Evolutionary conservation across 2,113 vertebrate species (phyloP).

Genomic region (Artemisiospiza belli): DNA sequence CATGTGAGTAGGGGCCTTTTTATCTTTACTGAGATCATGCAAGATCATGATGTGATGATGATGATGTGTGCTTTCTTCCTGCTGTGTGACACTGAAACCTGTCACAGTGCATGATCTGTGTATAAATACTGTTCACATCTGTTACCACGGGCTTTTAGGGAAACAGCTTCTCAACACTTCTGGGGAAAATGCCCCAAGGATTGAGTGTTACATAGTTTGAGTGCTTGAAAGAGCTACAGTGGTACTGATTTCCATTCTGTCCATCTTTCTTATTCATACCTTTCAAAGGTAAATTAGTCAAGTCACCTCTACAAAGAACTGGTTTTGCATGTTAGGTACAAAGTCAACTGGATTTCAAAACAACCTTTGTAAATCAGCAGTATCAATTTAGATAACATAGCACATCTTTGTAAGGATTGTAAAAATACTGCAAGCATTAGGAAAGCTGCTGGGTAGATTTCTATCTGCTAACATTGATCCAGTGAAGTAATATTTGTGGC

Average conservation of each 20-base stretch:
- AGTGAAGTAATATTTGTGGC: background rate
- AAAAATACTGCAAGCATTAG: background rate
- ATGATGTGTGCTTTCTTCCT: fast-evolving
- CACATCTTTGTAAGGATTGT: background rate
- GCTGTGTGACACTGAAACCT: background rate
- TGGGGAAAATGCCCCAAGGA: background rate
- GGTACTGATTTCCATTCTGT: background rate
- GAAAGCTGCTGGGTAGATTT: background rate
- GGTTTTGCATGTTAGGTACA: background rate
- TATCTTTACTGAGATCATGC: background rate
- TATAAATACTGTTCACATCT: background rate
- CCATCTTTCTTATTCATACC: background rate
- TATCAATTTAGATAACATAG: background rate
- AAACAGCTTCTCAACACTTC: background rate
- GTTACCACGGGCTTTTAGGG: background rate
- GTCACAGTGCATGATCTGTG: background rate
- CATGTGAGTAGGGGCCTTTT: constrained; percentile 78
- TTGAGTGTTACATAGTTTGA: fast-evolving
- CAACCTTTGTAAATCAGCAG: background rate
- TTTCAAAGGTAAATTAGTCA: background rate
- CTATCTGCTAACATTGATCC: background rate
- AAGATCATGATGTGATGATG: fast-evolving
- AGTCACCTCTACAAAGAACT: background rate
- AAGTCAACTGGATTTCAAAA: background rate
- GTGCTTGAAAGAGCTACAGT: background rate